Evolutionary conservation across 2,113 vertebrate genomes (phyloP), one percentile per base, ranked within the genome.

Genomic region (Suricata suricatta): DNA sequence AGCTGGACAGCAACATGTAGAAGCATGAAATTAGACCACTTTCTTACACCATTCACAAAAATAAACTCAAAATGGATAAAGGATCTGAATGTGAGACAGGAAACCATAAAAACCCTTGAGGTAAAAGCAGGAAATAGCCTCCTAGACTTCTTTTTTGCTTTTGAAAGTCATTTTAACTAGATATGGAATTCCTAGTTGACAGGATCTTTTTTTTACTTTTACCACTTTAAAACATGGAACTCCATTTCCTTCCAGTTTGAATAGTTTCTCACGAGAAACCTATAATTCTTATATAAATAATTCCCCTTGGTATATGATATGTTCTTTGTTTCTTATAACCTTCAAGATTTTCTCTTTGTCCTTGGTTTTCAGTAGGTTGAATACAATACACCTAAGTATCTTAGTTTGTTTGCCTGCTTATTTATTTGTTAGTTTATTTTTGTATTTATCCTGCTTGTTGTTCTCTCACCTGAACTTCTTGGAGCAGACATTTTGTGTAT

Each of bases 91-190:
- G 41, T 41, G 41, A 5, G 41, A 41, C 41, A 41, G 41, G 41
- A 41, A 41, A 41, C 41, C 41, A 41, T 41, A 41, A 41, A 41
- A 41, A 41, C 41, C 3, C 41, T 41, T 41, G 41, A 41, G 41
- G 41, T 5, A 41, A 41, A 41, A 41, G 41, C 41, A 41, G 41
- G 41, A 41, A 5, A 41, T 41, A 41, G 41, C 41, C 41, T 41
- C 41, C 41, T 41, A 41, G 41, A 5, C 41, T 96, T 83, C 35
- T 84, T 29, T 16, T 50, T 91, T 66, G n/a, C 35, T 93, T 91
- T 74, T 80, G 60, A 79, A 95, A 84, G 13, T 33, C 72, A n/a
- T n/a, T 92, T 93, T 92, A 85, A 77, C 38, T 71, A 66, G 44
- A 71, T 52, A 72, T 16, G 33, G 27, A 92, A 66, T 44, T 88